phyloP scores from a whole-genome alignment of 2,113 vertebrate genomes.

The Pogona vitticeps region DNA sequence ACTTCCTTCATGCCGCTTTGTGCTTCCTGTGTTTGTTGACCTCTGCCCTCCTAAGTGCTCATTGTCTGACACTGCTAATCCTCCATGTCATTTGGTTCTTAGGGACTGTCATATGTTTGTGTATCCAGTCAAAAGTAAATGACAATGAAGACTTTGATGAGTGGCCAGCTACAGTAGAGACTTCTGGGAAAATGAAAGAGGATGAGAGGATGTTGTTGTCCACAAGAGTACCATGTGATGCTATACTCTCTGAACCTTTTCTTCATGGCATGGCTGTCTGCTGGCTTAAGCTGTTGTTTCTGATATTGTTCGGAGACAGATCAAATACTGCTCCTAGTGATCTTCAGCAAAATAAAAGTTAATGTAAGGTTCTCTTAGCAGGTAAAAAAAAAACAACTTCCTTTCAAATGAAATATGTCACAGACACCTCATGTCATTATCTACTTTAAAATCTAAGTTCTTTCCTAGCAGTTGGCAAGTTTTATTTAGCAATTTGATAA shows the following conservation, averaged over 20 bases:
- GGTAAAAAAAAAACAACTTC: not conserved
- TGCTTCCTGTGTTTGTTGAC: not conserved
- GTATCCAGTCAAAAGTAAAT: not conserved
- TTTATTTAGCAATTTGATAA: slow-evolving; percentile 7
- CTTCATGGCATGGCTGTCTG: not conserved
- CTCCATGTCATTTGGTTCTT: not conserved
- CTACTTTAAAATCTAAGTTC: slow-evolving; percentile 14
- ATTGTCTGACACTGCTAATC: not conserved
- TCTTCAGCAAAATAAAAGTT: not conserved
- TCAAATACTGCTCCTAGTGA: not conserved
- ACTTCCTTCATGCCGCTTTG: not conserved
- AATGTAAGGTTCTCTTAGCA: not conserved
- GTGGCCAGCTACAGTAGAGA: not conserved
- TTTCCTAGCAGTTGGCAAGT: not conserved
- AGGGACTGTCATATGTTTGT: not conserved
- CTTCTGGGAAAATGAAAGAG: not conserved
- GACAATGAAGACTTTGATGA: not conserved
- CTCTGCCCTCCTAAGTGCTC: not conserved
- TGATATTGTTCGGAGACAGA: not conserved
- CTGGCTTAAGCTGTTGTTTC: not conserved
- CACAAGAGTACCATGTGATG: not conserved
- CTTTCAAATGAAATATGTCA: not conserved
- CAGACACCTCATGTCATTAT: not conserved
- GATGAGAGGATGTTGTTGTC: not conserved
- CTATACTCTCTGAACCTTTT: not conserved